Percentiles rank a stretch among this genome's conserved stretches.
phyloP scores from a whole-genome alignment of 1,140 invertebrate species.

The Drosophila pseudoananassae region DNA sequence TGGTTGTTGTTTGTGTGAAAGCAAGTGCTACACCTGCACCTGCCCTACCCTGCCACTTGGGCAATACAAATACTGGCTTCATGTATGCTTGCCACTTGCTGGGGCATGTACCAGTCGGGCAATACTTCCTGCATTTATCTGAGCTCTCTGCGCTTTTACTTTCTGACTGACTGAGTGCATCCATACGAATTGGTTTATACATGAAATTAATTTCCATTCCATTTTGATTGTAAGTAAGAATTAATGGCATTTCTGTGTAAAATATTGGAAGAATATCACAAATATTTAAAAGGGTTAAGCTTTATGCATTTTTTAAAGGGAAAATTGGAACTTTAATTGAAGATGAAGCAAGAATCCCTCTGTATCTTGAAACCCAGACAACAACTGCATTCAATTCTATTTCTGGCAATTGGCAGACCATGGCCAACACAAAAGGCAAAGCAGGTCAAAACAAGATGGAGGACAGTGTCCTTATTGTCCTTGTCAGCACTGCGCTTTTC shows the following conservation, averaged over 20 bases:
- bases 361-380: background rate
- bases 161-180: background rate
- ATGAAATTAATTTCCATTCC: constrained; percentile 1
- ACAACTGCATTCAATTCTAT: constrained; percentile 37
- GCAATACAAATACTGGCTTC: constrained; percentile 39
- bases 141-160: constrained; percentile 1
- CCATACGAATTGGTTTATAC: background rate
- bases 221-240: background rate
- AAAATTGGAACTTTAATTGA: too few species aligned
- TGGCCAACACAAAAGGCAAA: constrained; percentile 46
- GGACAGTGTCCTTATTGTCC: constrained; percentile 19
- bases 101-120: constrained; percentile 15
- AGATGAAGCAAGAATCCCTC: background rate
- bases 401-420: constrained; percentile 35
- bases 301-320: too few species aligned
- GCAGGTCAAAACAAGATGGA: constrained; percentile 50
- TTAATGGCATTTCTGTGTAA: background rate
- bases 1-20: background rate
- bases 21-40: background rate
- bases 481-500: constrained; percentile 25
- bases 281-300: background rate
- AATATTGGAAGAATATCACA: background rate
- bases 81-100: constrained; percentile 39
- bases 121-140: constrained; percentile 18
- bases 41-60: constrained; percentile 14